Evolutionary conservation across 2,113 vertebrate species (phyloP).

Genomic region (Mugil cephalus): DNA sequence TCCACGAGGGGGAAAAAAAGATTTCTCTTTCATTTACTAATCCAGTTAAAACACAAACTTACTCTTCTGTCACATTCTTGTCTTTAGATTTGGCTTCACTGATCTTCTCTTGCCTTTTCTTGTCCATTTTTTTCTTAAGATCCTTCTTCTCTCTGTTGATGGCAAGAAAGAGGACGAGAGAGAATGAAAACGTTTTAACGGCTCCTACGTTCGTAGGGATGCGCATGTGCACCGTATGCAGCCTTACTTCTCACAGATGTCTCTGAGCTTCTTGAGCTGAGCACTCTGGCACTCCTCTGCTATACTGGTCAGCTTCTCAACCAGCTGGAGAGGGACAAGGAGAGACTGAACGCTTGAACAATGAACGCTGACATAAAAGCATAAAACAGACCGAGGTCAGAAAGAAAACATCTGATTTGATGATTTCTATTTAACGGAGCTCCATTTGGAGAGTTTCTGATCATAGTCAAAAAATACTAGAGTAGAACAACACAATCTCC

Average conservation of each 20-base stretch:
- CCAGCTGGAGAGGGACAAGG: constrained; percentile 83
- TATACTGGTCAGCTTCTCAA: constrained; percentile 93
- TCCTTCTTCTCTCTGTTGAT: constrained; percentile 94
- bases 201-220: neutral
- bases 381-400: neutral
- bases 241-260: constrained; percentile 95
- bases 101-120: constrained; percentile 96
- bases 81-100: constrained; percentile 95
- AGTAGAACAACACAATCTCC: constrained; percentile 3
- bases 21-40: neutral
- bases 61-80: constrained; percentile 97
- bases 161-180: neutral
- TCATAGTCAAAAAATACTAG: neutral
- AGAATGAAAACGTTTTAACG: neutral
- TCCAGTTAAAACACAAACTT: constrained; percentile 63
- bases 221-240: neutral
- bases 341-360: neutral
- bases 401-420: constrained; percentile 2
- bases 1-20: neutral
- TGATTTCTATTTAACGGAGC: neutral
- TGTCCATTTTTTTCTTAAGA: constrained; percentile 98
- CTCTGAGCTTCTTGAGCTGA: constrained; percentile 95
- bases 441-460: neutral
- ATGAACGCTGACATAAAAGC: neutral
- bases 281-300: constrained; percentile 95